Evolutionary conservation across 2,888 invertebrate species (phyloP), one percentile per base, ranked within the genome.

Genomic region (Pandemis heparana): DNA sequence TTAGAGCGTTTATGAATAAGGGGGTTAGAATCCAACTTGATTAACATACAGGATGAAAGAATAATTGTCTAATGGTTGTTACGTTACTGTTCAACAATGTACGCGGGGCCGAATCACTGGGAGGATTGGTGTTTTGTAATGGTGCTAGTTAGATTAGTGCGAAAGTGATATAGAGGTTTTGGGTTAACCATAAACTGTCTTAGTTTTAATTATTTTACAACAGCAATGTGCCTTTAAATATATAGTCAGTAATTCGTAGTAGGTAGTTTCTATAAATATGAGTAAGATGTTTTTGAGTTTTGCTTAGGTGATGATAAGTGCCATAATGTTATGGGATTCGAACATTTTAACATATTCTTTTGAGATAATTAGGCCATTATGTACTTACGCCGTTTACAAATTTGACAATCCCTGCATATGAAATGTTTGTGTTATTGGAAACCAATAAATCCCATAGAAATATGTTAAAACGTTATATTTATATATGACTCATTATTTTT

Each of bases 141-240:
- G 78, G 78, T 78, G 78, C 78, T 78, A 76, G 71, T 68, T 76
- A 75, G 75, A 56, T 65, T 68, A 46, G 71, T 69, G 38, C 66
- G 53, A 68, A 65, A 41, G 70, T 70, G 70, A 70, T 74, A 70
- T 46, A 23, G 41, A 71, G 46, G 66, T 51, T 16, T 61, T 38
- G 32, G 38, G 12, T 9, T 38, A 18, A 65, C 14, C 62, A 67
- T 72, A 5, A 23, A 46, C 43, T 63, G 23, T 46, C 63, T 10
- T 38, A 61, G 48, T 32, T 68, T 48, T 69, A 46, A 60, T 51
- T 65, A 32, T 59, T 38, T 64, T 69, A 64, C 56, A 46, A 39
- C 38, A 65, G 43, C 62, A 73, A 63, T 68, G 73, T 73, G 73
- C 73, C 73, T 73, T 72, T 12, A 43, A 68, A 70, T 53, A 70